These are phyloP conservation scores for Meandrina meandrites DNA, from an alignment of 92 coral and sea anemone species.

Conservation along the genomic window DNA sequence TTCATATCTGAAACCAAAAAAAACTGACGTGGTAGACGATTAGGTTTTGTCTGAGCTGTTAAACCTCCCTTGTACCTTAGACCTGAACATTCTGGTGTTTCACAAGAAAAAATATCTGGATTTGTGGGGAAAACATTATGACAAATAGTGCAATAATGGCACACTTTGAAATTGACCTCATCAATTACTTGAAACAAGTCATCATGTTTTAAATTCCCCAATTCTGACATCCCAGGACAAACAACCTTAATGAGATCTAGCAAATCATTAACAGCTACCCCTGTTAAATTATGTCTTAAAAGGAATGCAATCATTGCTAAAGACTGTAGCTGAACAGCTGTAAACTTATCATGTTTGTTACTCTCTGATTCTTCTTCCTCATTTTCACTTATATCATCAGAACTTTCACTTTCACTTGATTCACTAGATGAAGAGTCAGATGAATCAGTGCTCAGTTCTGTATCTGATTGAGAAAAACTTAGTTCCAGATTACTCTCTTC, in stretches of 20 bases:
- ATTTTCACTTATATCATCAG: slow-evolving; percentile 3
- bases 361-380: too few species aligned
- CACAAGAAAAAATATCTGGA: slow-evolving; percentile 39
- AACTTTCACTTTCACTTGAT: neutral
- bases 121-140: slow-evolving; percentile 46
- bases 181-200: slow-evolving; percentile 34
- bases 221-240: slow-evolving; percentile 17
- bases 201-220: slow-evolving; percentile 24
- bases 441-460: too few species aligned
- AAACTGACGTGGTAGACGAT: slow-evolving; percentile 45
- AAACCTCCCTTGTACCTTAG: slow-evolving; percentile 46
- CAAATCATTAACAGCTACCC: slow-evolving; percentile 54
- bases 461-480: too few species aligned
- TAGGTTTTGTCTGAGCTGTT: slow-evolving; percentile 45
- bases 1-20: slow-evolving; percentile 44
- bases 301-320: slow-evolving; percentile 42
- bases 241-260: neutral
- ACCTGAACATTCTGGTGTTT: slow-evolving; percentile 53
- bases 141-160: slow-evolving; percentile 56
- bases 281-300: slow-evolving; percentile 9
- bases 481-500: too few species aligned
- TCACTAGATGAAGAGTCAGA: too few species aligned
- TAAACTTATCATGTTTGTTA: neutral
- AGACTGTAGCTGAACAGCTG: slow-evolving; percentile 32
- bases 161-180: slow-evolving; percentile 44